Conservation (phyloP, 2,888 invertebrate species). For the Tinea semifulvella region DNA sequence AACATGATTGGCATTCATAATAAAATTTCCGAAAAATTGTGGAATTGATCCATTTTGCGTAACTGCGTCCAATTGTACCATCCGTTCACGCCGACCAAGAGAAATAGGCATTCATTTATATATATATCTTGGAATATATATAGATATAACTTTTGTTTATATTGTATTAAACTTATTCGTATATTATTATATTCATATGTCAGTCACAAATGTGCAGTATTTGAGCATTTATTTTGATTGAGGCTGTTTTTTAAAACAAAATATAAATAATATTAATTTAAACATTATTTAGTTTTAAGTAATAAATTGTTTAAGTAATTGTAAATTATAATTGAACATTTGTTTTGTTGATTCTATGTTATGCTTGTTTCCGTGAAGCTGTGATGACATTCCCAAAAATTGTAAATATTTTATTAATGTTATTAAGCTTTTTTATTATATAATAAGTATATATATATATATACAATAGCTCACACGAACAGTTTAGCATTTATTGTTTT, state of each 20-base stretch:
- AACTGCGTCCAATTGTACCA: too few species aligned
- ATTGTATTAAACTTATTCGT: too few species aligned
- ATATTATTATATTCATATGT: background rate
- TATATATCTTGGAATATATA: too few species aligned
- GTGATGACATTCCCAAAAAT: constrained; percentile 65
- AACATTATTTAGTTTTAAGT: constrained; percentile 38
- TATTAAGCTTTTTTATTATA: constrained; percentile 49
- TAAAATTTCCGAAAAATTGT: too few species aligned
- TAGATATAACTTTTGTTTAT: too few species aligned
- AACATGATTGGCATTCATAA: too few species aligned
- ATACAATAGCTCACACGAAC: constrained; percentile 61
- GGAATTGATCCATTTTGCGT: too few species aligned
- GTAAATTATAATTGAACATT: constrained; percentile 30
- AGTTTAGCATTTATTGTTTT: constrained; percentile 55
- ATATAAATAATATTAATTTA: constrained; percentile 9
- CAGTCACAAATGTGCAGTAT: constrained; percentile 35
- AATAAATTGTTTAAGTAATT: constrained; percentile 7
- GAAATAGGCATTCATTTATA: too few species aligned
- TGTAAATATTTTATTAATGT: constrained; percentile 49
- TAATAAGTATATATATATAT: constrained; percentile 29
- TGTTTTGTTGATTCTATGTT: constrained; percentile 57
- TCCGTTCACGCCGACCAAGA: too few species aligned
- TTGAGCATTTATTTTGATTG: constrained; percentile 53
- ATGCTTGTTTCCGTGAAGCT: constrained; percentile 64
- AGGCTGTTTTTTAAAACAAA: constrained; percentile 51